Conservation (phyloP, 2,888 invertebrate genomes). For the Biston stratarius region DNA sequence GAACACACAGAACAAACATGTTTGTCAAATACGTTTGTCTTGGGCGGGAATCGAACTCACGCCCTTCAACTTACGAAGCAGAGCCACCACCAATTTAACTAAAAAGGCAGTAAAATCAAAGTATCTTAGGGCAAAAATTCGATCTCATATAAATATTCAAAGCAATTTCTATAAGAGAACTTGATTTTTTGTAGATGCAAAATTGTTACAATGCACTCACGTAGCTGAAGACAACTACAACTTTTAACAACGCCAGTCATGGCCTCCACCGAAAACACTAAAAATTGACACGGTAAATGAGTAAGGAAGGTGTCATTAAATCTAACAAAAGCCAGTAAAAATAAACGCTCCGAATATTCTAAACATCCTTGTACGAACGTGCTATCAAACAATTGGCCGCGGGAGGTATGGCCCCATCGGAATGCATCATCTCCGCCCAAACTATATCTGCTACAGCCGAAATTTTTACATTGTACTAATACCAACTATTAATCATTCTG, state of each 20-base stretch:
- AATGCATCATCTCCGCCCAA: constrained; percentile 47
- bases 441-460: constrained; percentile 10
- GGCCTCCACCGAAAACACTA: background rate
- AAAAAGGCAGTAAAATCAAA: no score
- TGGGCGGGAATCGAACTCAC: no score
- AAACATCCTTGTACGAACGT: constrained; percentile 35
- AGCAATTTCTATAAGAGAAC: no score
- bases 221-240: background rate
- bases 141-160: no score
- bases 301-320: background rate
- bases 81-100: no score
- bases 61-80: no score
- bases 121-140: no score
- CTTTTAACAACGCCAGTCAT: background rate
- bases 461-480: constrained; percentile 14
- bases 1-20: no score
- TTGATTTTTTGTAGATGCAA: no score
- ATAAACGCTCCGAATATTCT: constrained; percentile 3
- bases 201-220: no score
- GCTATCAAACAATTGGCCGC: constrained; percentile 54
- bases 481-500: constrained; percentile 24
- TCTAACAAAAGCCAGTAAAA: background rate
- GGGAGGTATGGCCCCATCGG: constrained; percentile 62
- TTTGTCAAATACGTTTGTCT: no score
- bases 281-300: background rate